Base-by-base conservation (phyloP, 2,797 vertebrate species). In the Diplodus sargus region DNA sequence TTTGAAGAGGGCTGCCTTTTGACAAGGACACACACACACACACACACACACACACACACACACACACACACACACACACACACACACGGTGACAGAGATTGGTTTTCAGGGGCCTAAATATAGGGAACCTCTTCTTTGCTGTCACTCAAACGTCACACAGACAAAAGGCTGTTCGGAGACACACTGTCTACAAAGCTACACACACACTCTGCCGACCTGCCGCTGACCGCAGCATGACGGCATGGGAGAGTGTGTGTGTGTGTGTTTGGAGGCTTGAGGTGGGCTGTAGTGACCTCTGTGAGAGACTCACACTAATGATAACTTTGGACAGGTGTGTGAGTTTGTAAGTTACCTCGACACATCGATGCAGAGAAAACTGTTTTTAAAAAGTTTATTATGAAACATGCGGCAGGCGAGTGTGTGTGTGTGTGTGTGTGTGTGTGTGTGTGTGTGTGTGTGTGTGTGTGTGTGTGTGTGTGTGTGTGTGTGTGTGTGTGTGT, bases 61-160 rank as follows among this genome's bases (percentile, higher is more conserved):
- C 62, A 81, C 62, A 71, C 74, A 82, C 79, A 82, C 85, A 79
- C 85, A 79, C 63, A 62, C 84, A 84, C 72, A 81, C 79, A 84
- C 70, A 67, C 76, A 91, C 82, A 85, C 70, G 67, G 63, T 83
- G 74, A 87, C 88, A 91, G 62, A 90, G 89, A 90, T 88, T 90
- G 90, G 81, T 93, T 94, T 92, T 89, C 90, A 89, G 82, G 85
- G 85, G 85, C 90, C 92, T 94, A 94, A 94, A 95, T 94, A 94
- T 93, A 94, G 92, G 90, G 90, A 83, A 81, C 78, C 82, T 90
- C 92, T 91, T 93, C 92, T 91, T 87, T 70, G 78, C 90, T 88
- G 92, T 93, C 93, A 92, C 76, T 94, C 93, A 93, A 87, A 92
- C 66, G 77, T 87, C 85, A 87, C 82, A 82, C 82, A 91, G 84